Evolutionary conservation across 37 sponge, comb jelly and placozoan species (phyloP).

Genomic region (Eunapius fragilis): DNA sequence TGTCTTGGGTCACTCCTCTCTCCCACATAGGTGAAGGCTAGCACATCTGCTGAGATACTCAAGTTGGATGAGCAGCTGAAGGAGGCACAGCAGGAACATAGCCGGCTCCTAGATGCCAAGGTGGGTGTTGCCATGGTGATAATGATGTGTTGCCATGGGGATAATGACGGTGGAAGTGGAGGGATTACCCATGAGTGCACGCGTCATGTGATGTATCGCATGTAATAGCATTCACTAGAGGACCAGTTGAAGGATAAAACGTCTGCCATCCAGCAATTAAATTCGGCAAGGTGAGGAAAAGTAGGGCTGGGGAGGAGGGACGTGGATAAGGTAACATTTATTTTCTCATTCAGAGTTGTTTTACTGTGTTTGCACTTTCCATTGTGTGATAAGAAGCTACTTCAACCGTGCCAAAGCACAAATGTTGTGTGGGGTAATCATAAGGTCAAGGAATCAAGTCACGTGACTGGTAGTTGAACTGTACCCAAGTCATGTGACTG

Average conservation of each 20-base stretch:
- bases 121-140: slow-evolving; percentile 11
- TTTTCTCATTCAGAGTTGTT: no score
- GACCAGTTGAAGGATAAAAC: not conserved
- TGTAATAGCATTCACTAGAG: not conserved
- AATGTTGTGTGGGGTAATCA: no score
- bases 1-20: no score
- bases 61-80: slow-evolving; percentile 36
- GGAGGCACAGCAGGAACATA: not conserved
- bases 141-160: not conserved
- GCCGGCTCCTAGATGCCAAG: slow-evolving; percentile 17
- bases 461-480: no score
- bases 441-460: no score
- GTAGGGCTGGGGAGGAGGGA: not conserved
- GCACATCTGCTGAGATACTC: slow-evolving; percentile 17
- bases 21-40: slow-evolving; percentile 31
- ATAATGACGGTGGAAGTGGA: not conserved
- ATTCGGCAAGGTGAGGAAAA: not conserved
- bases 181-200: not conserved
- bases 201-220: no score
- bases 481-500: no score
- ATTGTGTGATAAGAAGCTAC: no score
- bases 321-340: not conserved
- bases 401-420: no score
- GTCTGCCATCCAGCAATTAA: not conserved
- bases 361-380: no score